phyloP scores from a whole-genome alignment of 30 jellyfish, hydroid and myxozoan genomes.

The Cassiopea xamachana region DNA sequence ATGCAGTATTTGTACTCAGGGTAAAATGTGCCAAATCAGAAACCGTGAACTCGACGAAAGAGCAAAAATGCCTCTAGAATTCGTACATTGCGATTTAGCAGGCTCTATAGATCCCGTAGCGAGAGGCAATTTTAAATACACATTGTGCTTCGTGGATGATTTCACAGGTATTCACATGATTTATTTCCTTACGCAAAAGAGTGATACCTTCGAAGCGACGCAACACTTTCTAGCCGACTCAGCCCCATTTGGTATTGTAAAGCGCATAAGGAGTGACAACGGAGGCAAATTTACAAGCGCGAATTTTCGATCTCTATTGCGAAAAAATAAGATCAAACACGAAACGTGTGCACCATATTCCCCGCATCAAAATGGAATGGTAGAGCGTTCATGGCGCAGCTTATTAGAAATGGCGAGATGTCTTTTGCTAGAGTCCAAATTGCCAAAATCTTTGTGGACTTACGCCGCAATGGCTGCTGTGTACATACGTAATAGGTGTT shows the following conservation, averaged over 20 bases:
- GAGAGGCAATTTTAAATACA: slow-evolving; percentile 53
- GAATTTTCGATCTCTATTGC: slow-evolving; percentile 30
- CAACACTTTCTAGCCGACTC: slow-evolving; percentile 70
- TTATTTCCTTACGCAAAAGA: slow-evolving; percentile 24
- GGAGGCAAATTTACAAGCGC: slow-evolving; percentile 49
- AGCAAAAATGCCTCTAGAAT: slow-evolving; percentile 66
- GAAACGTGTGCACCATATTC: slow-evolving; percentile 59
- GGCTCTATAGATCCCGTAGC: slow-evolving; percentile 70
- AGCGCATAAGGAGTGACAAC: slow-evolving; percentile 42
- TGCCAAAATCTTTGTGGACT: slow-evolving; percentile 85
- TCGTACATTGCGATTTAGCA: slow-evolving; percentile 69
- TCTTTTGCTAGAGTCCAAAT: slow-evolving; percentile 60
- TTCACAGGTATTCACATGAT: slow-evolving; percentile 11
- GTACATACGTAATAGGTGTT: slow-evolving; percentile 55
- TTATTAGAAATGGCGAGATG: slow-evolving; percentile 57
- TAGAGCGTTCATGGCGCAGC: slow-evolving; percentile 56
- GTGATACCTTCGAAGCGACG: slow-evolving; percentile 51
- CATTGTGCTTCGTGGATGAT: slow-evolving; percentile 22
- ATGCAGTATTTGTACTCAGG: slow-evolving; percentile 49
- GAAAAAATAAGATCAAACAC: slow-evolving; percentile 32
- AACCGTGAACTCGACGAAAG: slow-evolving; percentile 53
- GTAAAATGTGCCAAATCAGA: slow-evolving; percentile 32
- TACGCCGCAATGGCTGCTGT: slow-evolving; percentile 82
- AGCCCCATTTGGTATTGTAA: slow-evolving; percentile 67
- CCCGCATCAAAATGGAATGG: slow-evolving; percentile 77